Base-by-base conservation (phyloP, 2,113 vertebrate species). In the Microtus pennsylvanicus region DNA sequence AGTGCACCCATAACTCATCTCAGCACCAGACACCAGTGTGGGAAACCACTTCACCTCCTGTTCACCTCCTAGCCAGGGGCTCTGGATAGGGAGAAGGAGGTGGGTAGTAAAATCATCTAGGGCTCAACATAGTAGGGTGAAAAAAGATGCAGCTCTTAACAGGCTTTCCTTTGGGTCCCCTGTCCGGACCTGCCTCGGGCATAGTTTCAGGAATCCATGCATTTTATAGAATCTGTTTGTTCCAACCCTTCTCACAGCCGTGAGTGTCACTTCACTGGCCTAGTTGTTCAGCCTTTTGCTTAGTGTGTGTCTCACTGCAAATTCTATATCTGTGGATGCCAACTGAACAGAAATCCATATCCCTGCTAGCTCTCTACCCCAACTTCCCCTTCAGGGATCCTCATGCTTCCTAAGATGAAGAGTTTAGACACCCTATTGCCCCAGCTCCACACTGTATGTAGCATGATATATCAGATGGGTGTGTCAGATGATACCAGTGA, bases 1-100 rank as follows among this genome's bases (percentile, higher is more conserved):
- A 92, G 89, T 78, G 47, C 8, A 5, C 90, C 89, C 74, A 42
- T 97, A 97, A 97, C 87, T 98, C 96, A 96, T 77, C 88, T 89
- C 72, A 21, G 75, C 88, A 13, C 63, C 76, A 45, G 52, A 28
- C 88, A 58, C 81, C 90, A 93, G 10, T 78, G 38, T 94, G 72
- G 47, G 69, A 52, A 92, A 83, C 90, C n/a, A 5, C 58, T 74
- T 92, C 74, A 52, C 70, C 67, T 75, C 61, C 87, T 55, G 78
- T 74, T 91, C 81, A 52, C 65, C 61, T 75, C 52, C 88, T 42
- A 76, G 12, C 65, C 6, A 0, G 0, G n/a, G 26, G 22, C 30
- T 24, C 1, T 21, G 10, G 24, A 1, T 50, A 7, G 28, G 28
- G 16, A 26, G 6, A 6, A 13, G 28, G 45, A 14, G 3, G 2